A percentile compares a stretch with the other conserved stretches of the same genome.
These are phyloP conservation scores for Ecdyonurus torrentis DNA, from an alignment of 2,888 invertebrate genomes.

Conservation along the genomic window DNA sequence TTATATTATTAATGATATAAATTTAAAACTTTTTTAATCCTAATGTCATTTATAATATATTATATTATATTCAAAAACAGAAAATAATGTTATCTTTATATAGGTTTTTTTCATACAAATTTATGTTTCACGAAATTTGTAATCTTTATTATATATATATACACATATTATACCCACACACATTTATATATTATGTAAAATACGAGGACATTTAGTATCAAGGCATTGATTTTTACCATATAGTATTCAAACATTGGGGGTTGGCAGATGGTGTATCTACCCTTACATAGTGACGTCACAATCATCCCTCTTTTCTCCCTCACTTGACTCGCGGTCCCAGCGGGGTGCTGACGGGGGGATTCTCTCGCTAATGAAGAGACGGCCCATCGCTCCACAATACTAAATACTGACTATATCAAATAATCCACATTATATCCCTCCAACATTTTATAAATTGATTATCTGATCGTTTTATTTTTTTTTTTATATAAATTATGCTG, in stretches of 20 bases:
- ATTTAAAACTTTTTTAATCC: too few relatives aligned
- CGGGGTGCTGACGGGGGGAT: background rate
- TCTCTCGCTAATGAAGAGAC: background rate
- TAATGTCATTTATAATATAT: too few relatives aligned
- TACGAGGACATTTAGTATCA: too few relatives aligned
- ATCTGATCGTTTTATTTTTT: background rate
- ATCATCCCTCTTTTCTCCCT: background rate
- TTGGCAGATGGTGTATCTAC: background rate
- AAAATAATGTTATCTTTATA: too few relatives aligned
- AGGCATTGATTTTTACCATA: background rate
- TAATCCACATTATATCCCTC: background rate
- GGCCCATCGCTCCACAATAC: background rate
- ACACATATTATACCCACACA: too few relatives aligned
- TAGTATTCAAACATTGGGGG: background rate
- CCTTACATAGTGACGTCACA: background rate
- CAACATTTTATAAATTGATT: background rate
- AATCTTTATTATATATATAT: too few relatives aligned
- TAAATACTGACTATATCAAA: background rate
- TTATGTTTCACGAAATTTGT: too few relatives aligned
- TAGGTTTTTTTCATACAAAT: too few relatives aligned
- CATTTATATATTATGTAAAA: too few relatives aligned
- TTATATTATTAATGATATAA: too few relatives aligned
- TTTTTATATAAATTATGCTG: too few relatives aligned
- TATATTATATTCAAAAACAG: too few relatives aligned
- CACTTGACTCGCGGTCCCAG: background rate